Conservation (phyloP, 2,888 invertebrate genomes). For the Cantharis rustica region DNA sequence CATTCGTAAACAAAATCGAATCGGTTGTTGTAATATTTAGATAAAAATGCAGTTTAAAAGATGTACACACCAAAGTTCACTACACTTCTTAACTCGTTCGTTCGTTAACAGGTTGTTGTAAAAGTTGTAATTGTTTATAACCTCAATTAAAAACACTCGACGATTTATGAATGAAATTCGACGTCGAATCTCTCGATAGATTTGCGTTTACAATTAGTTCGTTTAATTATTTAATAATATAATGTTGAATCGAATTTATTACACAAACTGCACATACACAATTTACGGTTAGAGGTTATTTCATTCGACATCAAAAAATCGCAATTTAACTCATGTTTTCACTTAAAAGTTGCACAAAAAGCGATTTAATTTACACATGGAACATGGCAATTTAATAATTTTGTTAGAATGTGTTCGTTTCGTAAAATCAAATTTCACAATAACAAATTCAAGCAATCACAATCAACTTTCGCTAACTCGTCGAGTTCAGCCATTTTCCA, state of each 20-base stretch:
- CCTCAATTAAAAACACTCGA: conserved; percentile 10
- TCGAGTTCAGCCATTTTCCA: conserved; percentile 54
- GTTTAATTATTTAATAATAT: conserved; percentile 11
- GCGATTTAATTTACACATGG: conserved; percentile 32
- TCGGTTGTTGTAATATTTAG: background rate
- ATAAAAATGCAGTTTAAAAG: conserved; percentile 1
- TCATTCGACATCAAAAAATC: background rate
- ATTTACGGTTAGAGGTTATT: conserved; percentile 23
- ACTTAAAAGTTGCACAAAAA: conserved; percentile 9
- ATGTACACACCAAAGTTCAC: conserved; percentile 50
- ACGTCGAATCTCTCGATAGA: conserved; percentile 1
- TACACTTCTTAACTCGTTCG: conserved; percentile 45
- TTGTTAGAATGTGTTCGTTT: conserved; percentile 36
- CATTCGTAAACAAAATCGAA: background rate
- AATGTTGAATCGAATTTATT: conserved; percentile 26
- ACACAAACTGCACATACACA: conserved; percentile 29
- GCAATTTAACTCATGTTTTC: conserved; percentile 8
- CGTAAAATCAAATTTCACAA: conserved; percentile 43
- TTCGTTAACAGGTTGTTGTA: conserved; percentile 47
- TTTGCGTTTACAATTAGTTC: conserved; percentile 14
- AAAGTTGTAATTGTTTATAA: conserved; percentile 27
- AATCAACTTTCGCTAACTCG: conserved; percentile 47
- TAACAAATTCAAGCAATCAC: conserved; percentile 37
- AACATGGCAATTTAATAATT: conserved; percentile 38
- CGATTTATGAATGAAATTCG: conserved; percentile 25